Base-by-base conservation (phyloP, 2,888 invertebrate species). In the Pachliopta kotzebuea region DNA sequence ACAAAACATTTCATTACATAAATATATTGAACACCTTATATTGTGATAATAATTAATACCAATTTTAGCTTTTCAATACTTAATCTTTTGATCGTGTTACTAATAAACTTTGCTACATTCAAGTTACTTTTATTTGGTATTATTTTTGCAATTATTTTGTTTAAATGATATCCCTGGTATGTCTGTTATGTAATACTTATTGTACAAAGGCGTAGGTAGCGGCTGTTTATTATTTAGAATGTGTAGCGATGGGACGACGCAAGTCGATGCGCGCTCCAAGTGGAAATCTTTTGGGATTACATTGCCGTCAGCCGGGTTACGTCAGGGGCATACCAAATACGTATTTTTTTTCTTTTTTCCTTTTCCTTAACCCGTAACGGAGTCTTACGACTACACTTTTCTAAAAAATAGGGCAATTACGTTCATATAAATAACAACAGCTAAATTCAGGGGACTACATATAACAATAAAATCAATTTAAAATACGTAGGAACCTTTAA, bases 261-360 rank as follows among this genome's bases (percentile, higher is more conserved):
- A 81, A 88, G 84, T 88, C 89, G 90, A 91, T 90, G 90, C 90
- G 82, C 88, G 90, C 91, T 88, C 88, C 89, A 87, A 92, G 92
- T 92, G 91, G 91, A 88, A 92, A 92, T 92, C 92, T 92, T 91
- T 88, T 85, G 90, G 92, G 91, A 92, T 92, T 92, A 90, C 89
- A 83, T 79, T 76, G 86, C 83, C 88, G 87, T 85, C 87, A 85
- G 83, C 86, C 83, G 77, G 71, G 69, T 74, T 71, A 56, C 52
- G 81, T 31, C 67, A 63, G 68, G 63, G 75, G 56, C 66, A 74
- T 75, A 90, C 80, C 75, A 69, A 67, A 78, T 49, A 65, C 3
- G 56, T 42, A 67, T 54, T 58, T 63, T 45, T 60, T n/a, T 63
- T 49, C 9, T 55, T 64, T 42, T 37, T 31, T 14, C 6, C 24